Conservation (phyloP, 2,797 vertebrate species). For the Sandelia bainsii region DNA sequence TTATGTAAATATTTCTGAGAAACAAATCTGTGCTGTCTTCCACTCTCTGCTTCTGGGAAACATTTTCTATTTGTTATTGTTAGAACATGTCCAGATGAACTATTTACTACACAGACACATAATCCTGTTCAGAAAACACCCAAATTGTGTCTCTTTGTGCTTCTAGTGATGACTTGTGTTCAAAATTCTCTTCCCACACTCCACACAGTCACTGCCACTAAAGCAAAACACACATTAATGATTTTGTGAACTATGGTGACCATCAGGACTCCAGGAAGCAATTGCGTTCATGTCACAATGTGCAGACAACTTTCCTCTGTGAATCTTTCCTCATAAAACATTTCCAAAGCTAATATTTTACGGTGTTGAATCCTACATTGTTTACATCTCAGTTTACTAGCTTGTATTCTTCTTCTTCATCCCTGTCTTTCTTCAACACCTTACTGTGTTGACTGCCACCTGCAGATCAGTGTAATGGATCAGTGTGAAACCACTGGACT, state of each 20-base stretch:
- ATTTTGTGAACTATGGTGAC: too few species aligned
- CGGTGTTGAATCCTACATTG: not conserved
- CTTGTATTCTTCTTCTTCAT: too few species aligned
- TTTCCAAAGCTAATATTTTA: too few species aligned
- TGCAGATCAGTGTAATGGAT: too few species aligned
- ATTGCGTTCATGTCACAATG: too few species aligned
- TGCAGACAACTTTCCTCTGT: too few species aligned
- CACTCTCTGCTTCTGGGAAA: conserved; percentile 8
- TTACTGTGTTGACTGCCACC: too few species aligned
- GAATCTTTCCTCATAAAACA: not conserved
- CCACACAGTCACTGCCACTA: not conserved
- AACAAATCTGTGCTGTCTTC: not conserved
- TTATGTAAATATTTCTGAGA: conserved; percentile 7
- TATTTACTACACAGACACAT: not conserved
- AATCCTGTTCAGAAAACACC: conserved; percentile 4
- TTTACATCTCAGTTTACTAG: not conserved
- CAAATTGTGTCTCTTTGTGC: not conserved
- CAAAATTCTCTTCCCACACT: not conserved
- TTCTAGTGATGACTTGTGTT: too few species aligned
- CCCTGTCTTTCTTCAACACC: too few species aligned
- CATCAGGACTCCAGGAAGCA: not conserved
- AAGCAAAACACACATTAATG: not conserved
- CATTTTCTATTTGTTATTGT: not conserved
- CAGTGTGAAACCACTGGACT: too few species aligned
- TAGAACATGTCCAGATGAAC: not conserved